Evolutionary conservation across 53 echinoderm and acorn worm genomes (phyloP).

Genomic region (Paracentrotus lividus): DNA sequence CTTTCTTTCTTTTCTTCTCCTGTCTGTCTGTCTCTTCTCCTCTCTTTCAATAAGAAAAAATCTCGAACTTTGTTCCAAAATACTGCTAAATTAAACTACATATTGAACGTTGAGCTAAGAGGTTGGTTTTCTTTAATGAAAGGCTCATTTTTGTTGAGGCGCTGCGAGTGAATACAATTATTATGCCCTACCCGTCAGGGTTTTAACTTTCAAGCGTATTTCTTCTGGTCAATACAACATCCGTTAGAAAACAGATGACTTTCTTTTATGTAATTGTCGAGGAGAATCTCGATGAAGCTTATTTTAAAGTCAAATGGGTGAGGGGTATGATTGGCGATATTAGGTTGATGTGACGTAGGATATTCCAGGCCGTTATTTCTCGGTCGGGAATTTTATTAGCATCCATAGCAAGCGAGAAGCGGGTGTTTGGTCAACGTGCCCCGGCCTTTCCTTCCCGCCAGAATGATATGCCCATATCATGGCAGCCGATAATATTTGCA

Average conservation of each 20-base stretch:
- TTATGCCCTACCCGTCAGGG: neutral
- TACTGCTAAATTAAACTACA: constrained; percentile 58
- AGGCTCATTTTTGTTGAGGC: neutral
- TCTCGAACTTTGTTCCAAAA: constrained; percentile 56
- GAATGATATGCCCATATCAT: neutral
- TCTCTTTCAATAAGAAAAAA: constrained; percentile 29
- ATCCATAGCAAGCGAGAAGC: neutral
- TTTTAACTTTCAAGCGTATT: constrained; percentile 13
- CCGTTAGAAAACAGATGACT: neutral
- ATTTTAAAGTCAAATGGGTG: constrained; percentile 14
- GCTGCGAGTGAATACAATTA: neutral
- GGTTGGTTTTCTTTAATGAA: constrained; percentile 1
- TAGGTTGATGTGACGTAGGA: neutral
- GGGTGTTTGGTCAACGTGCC: constrained; percentile 61
- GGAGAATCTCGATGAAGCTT: neutral
- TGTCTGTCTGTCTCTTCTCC: neutral
- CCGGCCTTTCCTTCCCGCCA: neutral
- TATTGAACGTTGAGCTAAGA: constrained; percentile 3
- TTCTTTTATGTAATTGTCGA: neutral
- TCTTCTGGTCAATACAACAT: neutral
- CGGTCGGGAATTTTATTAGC: constrained; percentile 58
- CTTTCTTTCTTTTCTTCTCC: neutral
- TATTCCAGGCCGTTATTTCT: neutral
- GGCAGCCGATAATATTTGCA: constrained; percentile 64
- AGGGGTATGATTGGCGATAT: constrained; percentile 7